Evolutionary conservation across 2,113 vertebrate genomes (phyloP), one percentile per base, ranked within the genome.

Genomic region (Benitochromis conjunctus): DNA sequence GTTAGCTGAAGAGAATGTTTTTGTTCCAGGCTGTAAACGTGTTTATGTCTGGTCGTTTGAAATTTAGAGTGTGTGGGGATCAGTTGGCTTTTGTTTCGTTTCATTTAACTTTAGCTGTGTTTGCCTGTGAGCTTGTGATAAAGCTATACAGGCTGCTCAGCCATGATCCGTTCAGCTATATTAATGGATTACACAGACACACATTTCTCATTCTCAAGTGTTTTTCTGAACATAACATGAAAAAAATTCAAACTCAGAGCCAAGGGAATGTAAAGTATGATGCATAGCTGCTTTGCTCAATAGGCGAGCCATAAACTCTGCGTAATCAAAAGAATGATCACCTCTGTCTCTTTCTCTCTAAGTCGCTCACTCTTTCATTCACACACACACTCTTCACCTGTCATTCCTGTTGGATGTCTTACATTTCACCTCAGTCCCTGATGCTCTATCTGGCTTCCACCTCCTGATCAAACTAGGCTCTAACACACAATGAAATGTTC

Each of bases 401-500:
- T 86, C 84, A 85, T 80, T 84, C n/a, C 60, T 83, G 62, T 54
- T 82, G 41, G 29, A 62, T 46, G 83, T 86, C 82, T 89, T 86
- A 60, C 79, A 41, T 94, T 93, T 93, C 87, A 69, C 77, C 83
- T 80, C 82, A 8, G 79, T 71, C 89, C 64, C 64, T 19, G 76
- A 80, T 84, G 79, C 85, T 81, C 83, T 74, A 31, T 71, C 78
- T 83, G 88, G 88, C 92, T 82, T 92, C 85, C 86, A 90, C 87
- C 58, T 88, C 87, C 66, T 83, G 92, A 94, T 92, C 92, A 93
- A 91, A 88, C 90, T 60, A 12, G 58, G 48, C 76, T 84, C 54
- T 80, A 89, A 94, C 91, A 77, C 89, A 91, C 89, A 92, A 92
- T 93, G 91, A 94, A 95, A 94, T 93, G 91, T 87, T 92, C 88